Base-by-base conservation (phyloP, 2,797 vertebrate genomes). In the Paedocypris micromegethes region DNA sequence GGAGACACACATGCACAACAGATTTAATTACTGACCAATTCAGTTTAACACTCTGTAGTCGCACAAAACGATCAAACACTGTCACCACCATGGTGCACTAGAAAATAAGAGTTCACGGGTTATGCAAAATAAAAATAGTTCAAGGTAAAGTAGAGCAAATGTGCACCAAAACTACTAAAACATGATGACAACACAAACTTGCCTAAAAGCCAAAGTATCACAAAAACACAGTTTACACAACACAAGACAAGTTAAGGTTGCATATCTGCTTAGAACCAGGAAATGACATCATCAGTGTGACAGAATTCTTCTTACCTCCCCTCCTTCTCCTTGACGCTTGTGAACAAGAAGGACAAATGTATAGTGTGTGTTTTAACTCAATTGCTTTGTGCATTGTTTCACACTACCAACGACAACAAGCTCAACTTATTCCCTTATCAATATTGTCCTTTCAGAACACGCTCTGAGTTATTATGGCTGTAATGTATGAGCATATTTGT, bases 321-420 rank as follows among this genome's bases (percentile, higher is more conserved):
- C 91, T 91, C 78, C 91, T 90, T 88, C 91, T 92, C 88, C 91
- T 91, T 80, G 91, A 93, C 83, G 91, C 91, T 92, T 90, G 89
- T 83, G 88, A 89, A 72, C 68, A 76, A 80, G 67, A 80, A 80
- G 69, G 54, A 79, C 68, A 76, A 77, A 75, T 66, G 62, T 75
- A 74, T 57, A 74, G 53, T 72, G 23, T 23, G 23, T 5, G 23
- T 51, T 63, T 55, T 9, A 63, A 43, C 44, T 66, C 57, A 56
- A 68, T 63, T 73, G 50, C 23, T 23, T 23, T 23, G 23, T 23
- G 23, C 23, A 23, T 23, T 23, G 1, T 23, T 23, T 23, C 23
- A 23, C 23, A 23, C 23, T 23, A 23, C 23, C 23, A 23, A 23
- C 23, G 23, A 23, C 23, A 23, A 23, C 23, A 23, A 23, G 23